A percentile compares a stretch with the other conserved stretches of the same genome.
These are phyloP conservation scores for Enteromius mattozi DNA, from an alignment of 2,797 vertebrate species.

Conservation along the genomic window DNA sequence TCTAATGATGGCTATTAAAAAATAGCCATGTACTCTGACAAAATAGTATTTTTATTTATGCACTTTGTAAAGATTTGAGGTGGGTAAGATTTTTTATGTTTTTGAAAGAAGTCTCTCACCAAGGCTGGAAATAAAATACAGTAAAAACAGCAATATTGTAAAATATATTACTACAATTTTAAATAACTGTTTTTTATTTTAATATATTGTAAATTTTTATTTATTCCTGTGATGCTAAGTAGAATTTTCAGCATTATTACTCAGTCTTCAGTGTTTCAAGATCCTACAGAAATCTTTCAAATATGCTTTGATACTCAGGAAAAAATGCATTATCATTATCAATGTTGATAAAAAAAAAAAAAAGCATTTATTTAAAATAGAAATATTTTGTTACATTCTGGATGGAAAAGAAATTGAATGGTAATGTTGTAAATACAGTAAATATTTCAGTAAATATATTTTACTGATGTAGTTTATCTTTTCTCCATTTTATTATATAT, in stretches of 20 bases:
- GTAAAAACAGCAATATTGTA: background rate
- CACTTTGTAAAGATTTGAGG: background rate
- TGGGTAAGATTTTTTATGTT: background rate
- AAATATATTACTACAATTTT: background rate
- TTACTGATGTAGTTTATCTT: background rate
- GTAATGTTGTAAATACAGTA: background rate
- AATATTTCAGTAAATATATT: background rate
- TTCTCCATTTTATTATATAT: background rate
- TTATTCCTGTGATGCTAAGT: background rate
- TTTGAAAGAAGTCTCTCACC: background rate
- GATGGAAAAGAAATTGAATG: background rate
- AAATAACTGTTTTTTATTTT: background rate
- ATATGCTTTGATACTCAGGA: background rate
- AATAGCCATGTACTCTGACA: conserved; percentile 1
- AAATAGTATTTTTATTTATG: background rate
- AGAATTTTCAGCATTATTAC: background rate
- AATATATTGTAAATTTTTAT: background rate
- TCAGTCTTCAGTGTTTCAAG: too few species aligned
- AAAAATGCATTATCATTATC: background rate
- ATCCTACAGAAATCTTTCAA: background rate
- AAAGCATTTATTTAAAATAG: too few species aligned
- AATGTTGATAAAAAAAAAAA: background rate
- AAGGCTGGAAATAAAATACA: background rate
- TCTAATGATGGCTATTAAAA: background rate
- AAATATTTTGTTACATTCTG: too few species aligned